Conservation (phyloP, 1,140 invertebrate genomes). For the Ceratina japonica region DNA sequence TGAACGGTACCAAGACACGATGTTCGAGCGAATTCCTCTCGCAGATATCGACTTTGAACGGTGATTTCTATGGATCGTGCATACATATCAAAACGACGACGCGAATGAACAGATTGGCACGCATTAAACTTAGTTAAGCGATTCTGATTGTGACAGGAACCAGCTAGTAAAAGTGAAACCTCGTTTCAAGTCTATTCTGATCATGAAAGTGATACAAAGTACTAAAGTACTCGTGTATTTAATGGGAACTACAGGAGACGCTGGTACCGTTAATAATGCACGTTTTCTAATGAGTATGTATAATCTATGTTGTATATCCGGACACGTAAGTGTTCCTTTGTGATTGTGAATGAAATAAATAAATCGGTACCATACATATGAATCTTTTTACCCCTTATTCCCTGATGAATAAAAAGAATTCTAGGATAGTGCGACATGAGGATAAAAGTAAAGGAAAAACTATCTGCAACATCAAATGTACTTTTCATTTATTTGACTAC, state of each 20-base stretch:
- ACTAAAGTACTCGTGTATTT: constrained; percentile 31
- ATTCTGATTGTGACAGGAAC: too few species aligned
- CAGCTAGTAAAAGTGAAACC: constrained; percentile 7
- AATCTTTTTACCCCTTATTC: neutral
- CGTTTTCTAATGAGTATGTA: constrained; percentile 71
- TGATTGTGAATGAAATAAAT: constrained; percentile 67
- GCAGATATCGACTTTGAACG: neutral
- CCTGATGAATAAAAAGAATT: too few species aligned
- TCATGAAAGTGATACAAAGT: constrained; percentile 49
- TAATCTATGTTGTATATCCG: constrained; percentile 64
- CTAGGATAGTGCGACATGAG: too few species aligned
- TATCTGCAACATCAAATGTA: constrained; percentile 77
- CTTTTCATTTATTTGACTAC: constrained; percentile 79
- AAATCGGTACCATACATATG: constrained; percentile 49
- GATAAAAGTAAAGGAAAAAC: constrained; percentile 54
- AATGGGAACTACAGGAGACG: constrained; percentile 43
- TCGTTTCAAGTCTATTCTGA: constrained; percentile 64
- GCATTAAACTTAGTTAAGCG: neutral
- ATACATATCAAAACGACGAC: constrained; percentile 29
- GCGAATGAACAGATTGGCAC: neutral
- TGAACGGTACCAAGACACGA: neutral
- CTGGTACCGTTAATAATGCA: constrained; percentile 47
- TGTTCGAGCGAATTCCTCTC: neutral
- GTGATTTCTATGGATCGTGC: constrained; percentile 3
- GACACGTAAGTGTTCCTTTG: constrained; percentile 58